Conservation (phyloP, 2,113 vertebrate species). For the Dipodomys stephensi region DNA sequence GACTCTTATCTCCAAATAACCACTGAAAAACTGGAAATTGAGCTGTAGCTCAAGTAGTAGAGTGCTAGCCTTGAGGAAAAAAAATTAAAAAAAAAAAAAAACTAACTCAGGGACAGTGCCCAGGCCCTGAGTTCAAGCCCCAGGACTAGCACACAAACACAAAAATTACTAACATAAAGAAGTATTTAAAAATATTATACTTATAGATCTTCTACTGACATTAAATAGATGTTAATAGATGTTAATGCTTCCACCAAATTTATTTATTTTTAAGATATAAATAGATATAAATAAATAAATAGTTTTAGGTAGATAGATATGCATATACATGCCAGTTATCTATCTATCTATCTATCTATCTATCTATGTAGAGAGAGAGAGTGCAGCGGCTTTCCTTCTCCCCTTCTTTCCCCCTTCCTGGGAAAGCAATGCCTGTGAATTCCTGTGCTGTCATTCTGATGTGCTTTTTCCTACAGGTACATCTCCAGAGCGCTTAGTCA, state of each 20-base stretch:
- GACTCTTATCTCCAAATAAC: no score
- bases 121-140: no score
- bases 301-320: background rate
- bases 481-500: background rate
- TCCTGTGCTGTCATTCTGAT: background rate
- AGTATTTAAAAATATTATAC: conserved; percentile 6
- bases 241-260: background rate
- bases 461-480: background rate
- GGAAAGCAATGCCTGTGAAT: background rate
- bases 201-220: background rate
- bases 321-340: no score
- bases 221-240: background rate
- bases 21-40: no score
- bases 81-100: no score
- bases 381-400: no score
- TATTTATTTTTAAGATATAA: conserved; percentile 5
- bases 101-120: no score
- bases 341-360: no score
- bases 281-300: background rate
- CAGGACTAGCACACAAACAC: no score
- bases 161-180: background rate
- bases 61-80: no score
- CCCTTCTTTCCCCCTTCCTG: background rate
- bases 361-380: no score
- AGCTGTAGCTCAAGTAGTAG: no score